phyloP scores from a whole-genome alignment of 2,113 vertebrate species.

The Mesocricetus auratus region DNA sequence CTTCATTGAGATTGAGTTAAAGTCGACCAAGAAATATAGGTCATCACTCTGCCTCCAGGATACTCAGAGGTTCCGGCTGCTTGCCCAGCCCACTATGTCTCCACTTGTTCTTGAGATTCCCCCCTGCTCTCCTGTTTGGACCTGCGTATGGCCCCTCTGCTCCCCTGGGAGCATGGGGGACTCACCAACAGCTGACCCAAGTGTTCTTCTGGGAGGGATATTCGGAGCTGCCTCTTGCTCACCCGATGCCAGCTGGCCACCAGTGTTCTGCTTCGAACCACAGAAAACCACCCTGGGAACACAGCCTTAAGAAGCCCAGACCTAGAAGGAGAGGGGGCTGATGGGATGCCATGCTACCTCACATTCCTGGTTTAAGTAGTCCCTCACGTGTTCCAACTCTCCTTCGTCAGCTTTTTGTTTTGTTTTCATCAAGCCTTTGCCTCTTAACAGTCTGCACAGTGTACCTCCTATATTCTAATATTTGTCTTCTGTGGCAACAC shows the following conservation, averaged over 20 bases:
- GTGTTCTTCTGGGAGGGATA: neutral
- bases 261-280: neutral
- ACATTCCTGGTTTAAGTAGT: neutral
- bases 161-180: neutral
- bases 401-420: neutral
- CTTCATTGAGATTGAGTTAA: neutral
- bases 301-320: neutral
- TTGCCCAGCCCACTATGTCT: rapidly evolving
- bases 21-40: neutral
- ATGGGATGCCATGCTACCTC: neutral
- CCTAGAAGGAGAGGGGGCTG: neutral
- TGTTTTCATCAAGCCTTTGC: neutral
- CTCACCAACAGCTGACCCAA: no score
- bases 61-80: neutral
- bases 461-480: neutral
- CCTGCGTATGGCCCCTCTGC: neutral
- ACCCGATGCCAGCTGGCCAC: neutral
- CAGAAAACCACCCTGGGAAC: neutral
- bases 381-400: neutral
- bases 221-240: neutral
- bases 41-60: neutral
- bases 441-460: rapidly evolving
- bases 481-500: neutral
- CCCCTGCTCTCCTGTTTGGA: neutral
- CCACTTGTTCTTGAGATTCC: neutral